Percentiles rank a stretch among this genome's conserved stretches.
phyloP scores from a whole-genome alignment of 2,888 invertebrate species.

The Deilephila porcellus region DNA sequence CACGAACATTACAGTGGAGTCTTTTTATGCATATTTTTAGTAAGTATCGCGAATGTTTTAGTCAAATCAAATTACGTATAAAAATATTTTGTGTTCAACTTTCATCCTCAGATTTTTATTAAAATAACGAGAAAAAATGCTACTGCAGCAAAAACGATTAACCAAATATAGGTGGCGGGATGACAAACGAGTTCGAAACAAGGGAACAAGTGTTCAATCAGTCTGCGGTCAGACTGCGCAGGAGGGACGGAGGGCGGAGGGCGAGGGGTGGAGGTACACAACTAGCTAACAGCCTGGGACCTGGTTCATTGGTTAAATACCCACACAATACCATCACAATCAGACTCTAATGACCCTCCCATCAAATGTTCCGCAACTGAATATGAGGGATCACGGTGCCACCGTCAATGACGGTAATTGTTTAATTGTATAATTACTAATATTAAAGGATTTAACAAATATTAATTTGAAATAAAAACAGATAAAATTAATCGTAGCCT shows the following conservation, averaged over 20 bases:
- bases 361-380: conserved; percentile 39
- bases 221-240: conserved; percentile 68
- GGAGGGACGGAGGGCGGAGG: conserved; percentile 48
- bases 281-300: conserved; percentile 30
- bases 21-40: too few relatives aligned
- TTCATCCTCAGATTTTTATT: too few relatives aligned
- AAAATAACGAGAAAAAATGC: background rate
- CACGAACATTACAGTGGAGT: too few relatives aligned
- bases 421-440: conserved; percentile 3
- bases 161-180: conserved; percentile 48
- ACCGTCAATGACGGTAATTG: conserved; percentile 22
- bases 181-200: conserved; percentile 55
- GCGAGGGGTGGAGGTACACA: conserved; percentile 33
- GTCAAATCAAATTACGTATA: too few relatives aligned
- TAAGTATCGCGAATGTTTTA: too few relatives aligned
- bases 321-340: conserved; percentile 69
- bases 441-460: too few relatives aligned
- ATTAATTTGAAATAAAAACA: too few relatives aligned
- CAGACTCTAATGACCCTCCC: conserved; percentile 65
- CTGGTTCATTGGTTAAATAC: conserved; percentile 53
- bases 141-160: conserved; percentile 32
- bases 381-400: conserved; percentile 40
- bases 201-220: conserved; percentile 78
- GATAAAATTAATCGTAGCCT: too few relatives aligned
- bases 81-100: too few relatives aligned